Percentiles rank a stretch among this genome's conserved stretches.
Evolutionary conservation across 2,797 vertebrate genomes (phyloP).

Genomic region (Girardinus metallicus): DNA sequence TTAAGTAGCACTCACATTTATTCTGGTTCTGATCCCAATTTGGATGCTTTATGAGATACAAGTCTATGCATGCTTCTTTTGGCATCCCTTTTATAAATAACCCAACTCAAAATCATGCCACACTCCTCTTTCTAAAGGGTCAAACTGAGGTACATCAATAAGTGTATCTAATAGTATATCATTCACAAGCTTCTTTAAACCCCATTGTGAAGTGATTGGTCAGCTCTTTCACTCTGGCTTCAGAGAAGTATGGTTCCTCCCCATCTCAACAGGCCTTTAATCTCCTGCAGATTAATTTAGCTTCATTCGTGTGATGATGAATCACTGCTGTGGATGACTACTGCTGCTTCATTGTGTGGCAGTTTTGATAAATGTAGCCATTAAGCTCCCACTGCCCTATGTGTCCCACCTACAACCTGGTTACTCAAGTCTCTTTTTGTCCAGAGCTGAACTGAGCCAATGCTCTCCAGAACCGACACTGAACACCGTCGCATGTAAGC

Average conservation of each 20-base stretch:
- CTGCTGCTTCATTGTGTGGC: conserved; percentile 72
- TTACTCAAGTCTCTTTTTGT: conserved; percentile 41
- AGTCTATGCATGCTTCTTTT: neutral
- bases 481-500: conserved; percentile 20
- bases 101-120: neutral
- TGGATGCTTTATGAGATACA: neutral
- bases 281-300: conserved; percentile 74
- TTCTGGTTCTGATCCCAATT: neutral
- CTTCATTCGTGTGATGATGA: conserved; percentile 73
- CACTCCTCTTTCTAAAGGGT: neutral
- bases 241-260: conserved; percentile 42
- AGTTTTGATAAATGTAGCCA: conserved; percentile 77
- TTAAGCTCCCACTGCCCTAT: conserved; percentile 72
- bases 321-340: conserved; percentile 60
- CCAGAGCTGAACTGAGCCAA: conserved; percentile 25
- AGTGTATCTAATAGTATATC: conserved; percentile 16
- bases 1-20: neutral
- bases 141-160: conserved; percentile 12
- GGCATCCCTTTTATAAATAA: neutral
- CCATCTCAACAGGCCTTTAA: conserved; percentile 67
- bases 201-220: conserved; percentile 24
- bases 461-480: conserved; percentile 24
- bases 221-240: conserved; percentile 31
- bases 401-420: conserved; percentile 68
- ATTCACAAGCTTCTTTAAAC: conserved; percentile 29